Base-by-base conservation (phyloP, 2,797 vertebrate species). In the Nannoperca obscura region DNA sequence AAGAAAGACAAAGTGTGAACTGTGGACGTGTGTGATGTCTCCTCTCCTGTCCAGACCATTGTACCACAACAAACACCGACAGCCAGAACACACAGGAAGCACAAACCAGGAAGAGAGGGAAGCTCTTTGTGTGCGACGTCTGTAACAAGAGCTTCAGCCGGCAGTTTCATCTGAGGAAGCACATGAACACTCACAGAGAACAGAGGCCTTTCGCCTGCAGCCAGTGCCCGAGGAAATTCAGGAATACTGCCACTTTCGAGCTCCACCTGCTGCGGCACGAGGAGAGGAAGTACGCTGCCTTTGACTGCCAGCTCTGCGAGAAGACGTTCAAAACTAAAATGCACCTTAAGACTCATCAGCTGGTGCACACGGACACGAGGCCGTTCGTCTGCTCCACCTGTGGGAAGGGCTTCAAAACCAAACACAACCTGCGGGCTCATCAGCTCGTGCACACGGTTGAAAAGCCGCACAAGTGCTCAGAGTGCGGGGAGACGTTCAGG, bases 391-490 rank as follows among this genome's bases (percentile, higher is more conserved):
- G 89, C 83, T 30, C 65, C 81, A 67, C 72, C 75, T 93, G 91
- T 0, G 81, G 81, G 24, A 92, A 91, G 59, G 65, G n/a, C 58
- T 93, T 93, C 80, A 92, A 92, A 50, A 91, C 88, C 0, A 92
- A 89, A 70, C 77, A 64, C 61, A 86, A 69, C 80, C 85, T 93
- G 69, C 88, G 22, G 53, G 83, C 86, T 6, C 93, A 93, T 40
- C 89, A 81, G 80, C 15, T 67, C 0, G 88, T 93, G 2, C 92
- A 94, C 82, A 62, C 50, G 0, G 76, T 15, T 0, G 89, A 92
- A 2, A 90, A 87, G 52, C 78, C 86, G 0, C 88, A 91, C 86
- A 87, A 74, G 22, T 94, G 93, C 79, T 7, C 61, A 0, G 89
- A 90, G n/a, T 93, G 92, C 0, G 85, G 89, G 0, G 86, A 92